A percentile compares a stretch with the other conserved stretches of the same genome.
Conservation (phyloP, 2,888 invertebrate genomes). For the Meloe dianella region DNA sequence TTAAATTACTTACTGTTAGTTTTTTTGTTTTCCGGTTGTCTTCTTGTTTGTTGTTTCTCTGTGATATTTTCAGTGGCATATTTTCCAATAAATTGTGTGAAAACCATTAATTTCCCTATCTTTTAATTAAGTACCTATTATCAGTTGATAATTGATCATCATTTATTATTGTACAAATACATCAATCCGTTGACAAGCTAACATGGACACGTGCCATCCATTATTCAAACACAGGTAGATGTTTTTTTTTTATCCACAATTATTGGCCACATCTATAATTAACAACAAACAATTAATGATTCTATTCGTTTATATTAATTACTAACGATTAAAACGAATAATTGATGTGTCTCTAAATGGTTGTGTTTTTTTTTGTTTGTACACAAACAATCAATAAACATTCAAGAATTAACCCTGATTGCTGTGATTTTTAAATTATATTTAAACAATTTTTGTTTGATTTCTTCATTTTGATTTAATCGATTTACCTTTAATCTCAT, state of each 20-base stretch:
- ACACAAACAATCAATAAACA: not conserved
- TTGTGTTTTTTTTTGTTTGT: not conserved
- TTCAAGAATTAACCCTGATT: too few species aligned
- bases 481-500: too few species aligned
- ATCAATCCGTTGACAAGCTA: not conserved
- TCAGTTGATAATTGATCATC: not conserved
- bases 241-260: not conserved
- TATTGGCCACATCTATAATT: constrained; percentile 28
- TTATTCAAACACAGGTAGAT: not conserved
- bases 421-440: too few species aligned
- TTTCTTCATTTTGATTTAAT: too few species aligned
- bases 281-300: constrained; percentile 27
- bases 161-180: not conserved
- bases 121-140: not conserved
- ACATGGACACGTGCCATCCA: not conserved
- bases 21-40: not conserved
- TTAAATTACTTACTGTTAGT: not conserved
- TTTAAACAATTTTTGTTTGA: too few species aligned
- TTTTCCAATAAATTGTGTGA: not conserved
- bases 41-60: not conserved
- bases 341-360: constrained; percentile 16
- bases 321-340: constrained; percentile 27
- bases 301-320: constrained; percentile 25
- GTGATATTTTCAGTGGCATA: not conserved
- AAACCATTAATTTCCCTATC: not conserved